Evolutionary conservation across 2,888 invertebrate species (phyloP).

Genomic region (Drosophila macrospina): DNA sequence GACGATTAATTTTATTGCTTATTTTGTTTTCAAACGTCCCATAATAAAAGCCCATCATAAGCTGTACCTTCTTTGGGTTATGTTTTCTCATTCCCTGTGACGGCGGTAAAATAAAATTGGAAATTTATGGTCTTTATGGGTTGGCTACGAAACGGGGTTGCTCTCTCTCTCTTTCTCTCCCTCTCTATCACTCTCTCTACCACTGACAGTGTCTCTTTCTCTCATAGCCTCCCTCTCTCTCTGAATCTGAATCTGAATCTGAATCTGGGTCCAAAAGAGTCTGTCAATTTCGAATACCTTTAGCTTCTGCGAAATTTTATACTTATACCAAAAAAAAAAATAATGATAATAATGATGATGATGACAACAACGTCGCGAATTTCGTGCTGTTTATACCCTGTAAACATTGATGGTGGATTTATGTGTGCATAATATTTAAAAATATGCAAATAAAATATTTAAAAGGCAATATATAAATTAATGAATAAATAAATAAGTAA

Average conservation of each 20-base stretch:
- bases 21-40: constrained; percentile 72
- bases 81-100: constrained; percentile 32
- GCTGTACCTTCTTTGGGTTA: constrained; percentile 34
- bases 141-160: constrained; percentile 26
- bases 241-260: too few species aligned
- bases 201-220: constrained; percentile 1
- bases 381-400: constrained; percentile 33
- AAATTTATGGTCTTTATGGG: constrained; percentile 75
- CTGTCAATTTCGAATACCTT: constrained; percentile 57
- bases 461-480: too few species aligned
- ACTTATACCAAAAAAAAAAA: constrained; percentile 25
- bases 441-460: too few species aligned
- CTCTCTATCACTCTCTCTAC: too few species aligned
- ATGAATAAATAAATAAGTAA: too few species aligned
- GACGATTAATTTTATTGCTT: constrained; percentile 78
- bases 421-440: too few species aligned
- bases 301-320: constrained; percentile 69
- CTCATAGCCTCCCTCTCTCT: not conserved
- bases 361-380: constrained; percentile 40
- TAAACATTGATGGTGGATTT: not conserved
- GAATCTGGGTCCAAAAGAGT: constrained; percentile 27
- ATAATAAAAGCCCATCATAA: constrained; percentile 60
- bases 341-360: constrained; percentile 18
- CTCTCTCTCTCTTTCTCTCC: not conserved
- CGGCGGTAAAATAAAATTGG: constrained; percentile 70